Evolutionary conservation across 2,797 vertebrate genomes (phyloP).

Genomic region (Betta splendens): DNA sequence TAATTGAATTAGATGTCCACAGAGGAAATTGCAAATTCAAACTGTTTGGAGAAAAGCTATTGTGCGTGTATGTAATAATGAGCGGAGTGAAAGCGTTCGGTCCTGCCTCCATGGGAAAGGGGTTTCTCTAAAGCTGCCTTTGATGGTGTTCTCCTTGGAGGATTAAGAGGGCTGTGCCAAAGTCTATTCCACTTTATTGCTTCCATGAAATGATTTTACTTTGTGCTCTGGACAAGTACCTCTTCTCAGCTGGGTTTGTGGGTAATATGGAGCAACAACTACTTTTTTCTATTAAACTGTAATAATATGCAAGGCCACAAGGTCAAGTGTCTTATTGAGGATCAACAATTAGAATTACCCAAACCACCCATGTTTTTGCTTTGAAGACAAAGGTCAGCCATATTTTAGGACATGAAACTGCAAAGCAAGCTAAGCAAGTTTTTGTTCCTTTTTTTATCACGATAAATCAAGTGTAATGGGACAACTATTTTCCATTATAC

Average conservation of each 20-base stretch:
- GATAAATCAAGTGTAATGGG: background rate
- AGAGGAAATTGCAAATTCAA: slow-evolving; percentile 51
- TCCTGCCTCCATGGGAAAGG: slow-evolving; percentile 49
- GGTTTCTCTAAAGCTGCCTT: slow-evolving; percentile 48
- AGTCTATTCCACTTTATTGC: slow-evolving; percentile 71
- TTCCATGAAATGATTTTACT: slow-evolving; percentile 50
- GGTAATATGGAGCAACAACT: slow-evolving; percentile 29
- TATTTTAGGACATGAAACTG: slow-evolving; percentile 11
- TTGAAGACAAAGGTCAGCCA: slow-evolving; percentile 9
- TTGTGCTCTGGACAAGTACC: slow-evolving; percentile 15
- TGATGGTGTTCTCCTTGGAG: slow-evolving; percentile 57
- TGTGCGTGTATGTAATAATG: slow-evolving; percentile 25
- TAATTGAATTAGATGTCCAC: slow-evolving; percentile 26
- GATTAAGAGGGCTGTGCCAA: slow-evolving; percentile 56
- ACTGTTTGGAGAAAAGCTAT: background rate
- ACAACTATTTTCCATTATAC: background rate
- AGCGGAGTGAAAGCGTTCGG: slow-evolving; percentile 15
- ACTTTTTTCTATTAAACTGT: slow-evolving; percentile 53
- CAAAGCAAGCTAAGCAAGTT: background rate
- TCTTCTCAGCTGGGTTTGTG: slow-evolving; percentile 25
- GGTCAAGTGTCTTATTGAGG: slow-evolving; percentile 15
- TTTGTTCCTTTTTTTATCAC: too few relatives aligned
- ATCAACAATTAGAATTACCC: slow-evolving; percentile 26
- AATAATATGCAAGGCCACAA: slow-evolving; percentile 43
- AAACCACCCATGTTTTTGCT: slow-evolving; percentile 16